Base-by-base conservation (phyloP, 2,888 invertebrate genomes). In the Ennomos fuscantarius region DNA sequence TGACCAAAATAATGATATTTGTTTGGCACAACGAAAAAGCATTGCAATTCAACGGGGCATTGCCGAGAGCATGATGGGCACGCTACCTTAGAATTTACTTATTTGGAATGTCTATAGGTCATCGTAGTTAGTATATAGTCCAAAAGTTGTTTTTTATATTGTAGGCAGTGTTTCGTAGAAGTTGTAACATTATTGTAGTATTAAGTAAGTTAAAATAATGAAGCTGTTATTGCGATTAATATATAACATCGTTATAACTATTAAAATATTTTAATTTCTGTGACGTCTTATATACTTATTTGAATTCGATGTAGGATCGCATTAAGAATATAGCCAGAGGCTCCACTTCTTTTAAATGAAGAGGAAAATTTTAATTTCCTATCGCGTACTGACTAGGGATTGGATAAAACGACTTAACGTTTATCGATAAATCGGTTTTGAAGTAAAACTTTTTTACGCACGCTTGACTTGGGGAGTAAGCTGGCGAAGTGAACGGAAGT, bases 281-380 rank as follows among this genome's bases (percentile, higher is more conserved):
- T 24, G 24, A 24, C 5, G 0, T 24, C 6, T 0, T 24, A 24
- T 41, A 32, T 37, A 48, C 48, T 33, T 24, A 24, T 24, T 54
- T 56, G 42, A 53, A 77, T 86, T 87, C 85, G 87, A 88, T 83
- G 87, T 82, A 83, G 76, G 73, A 74, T 77, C 82, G 82, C 89
- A 90, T 91, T 91, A 91, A 89, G 89, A 86, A 89, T 86, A 86
- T 89, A 84, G 87, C 91, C 91, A 42, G 69, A 65, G 89, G 91
- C 89, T 72, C 76, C 82, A 86, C 86, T 89, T 89, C 90, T 91
- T 91, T 91, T 90, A 91, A 91, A 91, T 91, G 90, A 89, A 89
- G 89, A 90, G 91, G 91, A 91, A 91, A 90, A 91, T 92, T 92
- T 91, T 91, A 91, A 92, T 91, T 92, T 92, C 92, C 92, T 91